These are phyloP conservation scores for Melanotaenia trifasciata DNA, from an alignment of 2,797 vertebrate species.

Conservation along the genomic window DNA sequence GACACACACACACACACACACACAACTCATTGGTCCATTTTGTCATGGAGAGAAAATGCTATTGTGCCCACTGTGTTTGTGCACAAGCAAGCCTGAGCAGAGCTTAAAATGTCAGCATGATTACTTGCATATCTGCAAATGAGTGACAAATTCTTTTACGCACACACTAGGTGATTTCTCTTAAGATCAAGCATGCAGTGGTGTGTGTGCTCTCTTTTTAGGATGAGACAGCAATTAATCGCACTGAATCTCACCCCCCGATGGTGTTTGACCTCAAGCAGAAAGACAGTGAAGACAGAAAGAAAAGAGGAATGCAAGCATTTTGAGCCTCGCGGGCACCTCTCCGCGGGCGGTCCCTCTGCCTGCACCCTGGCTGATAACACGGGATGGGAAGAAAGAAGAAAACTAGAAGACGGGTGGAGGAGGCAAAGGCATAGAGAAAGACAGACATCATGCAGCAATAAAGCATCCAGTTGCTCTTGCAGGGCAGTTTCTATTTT, in stretches of 20 bases:
- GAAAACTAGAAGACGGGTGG: conserved; percentile 30
- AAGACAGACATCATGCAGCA: conserved; percentile 18
- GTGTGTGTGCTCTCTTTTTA: conserved; percentile 25
- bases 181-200: conserved; percentile 25
- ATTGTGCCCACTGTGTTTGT: conserved; percentile 1
- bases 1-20: conserved; percentile 7
- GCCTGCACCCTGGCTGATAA: conserved; percentile 79
- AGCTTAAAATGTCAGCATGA: conserved; percentile 36
- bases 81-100: background rate
- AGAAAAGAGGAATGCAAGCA: conserved; percentile 48
- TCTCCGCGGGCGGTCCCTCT: conserved; percentile 63
- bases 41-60: conserved; percentile 11
- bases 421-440: conserved; percentile 18
- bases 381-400: conserved; percentile 45
- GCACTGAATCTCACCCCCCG: conserved; percentile 53
- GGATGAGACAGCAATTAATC: conserved; percentile 60
- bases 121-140: conserved; percentile 18
- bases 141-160: conserved; percentile 26
- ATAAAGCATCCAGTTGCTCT: background rate
- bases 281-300: conserved; percentile 65
- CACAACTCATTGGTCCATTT: conserved; percentile 12
- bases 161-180: conserved; percentile 23
- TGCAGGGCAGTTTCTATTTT: background rate
- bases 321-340: conserved; percentile 64
- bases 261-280: conserved; percentile 67